Conservation (phyloP, 2,113 vertebrate genomes). For the Ramphastos sulfuratus region DNA sequence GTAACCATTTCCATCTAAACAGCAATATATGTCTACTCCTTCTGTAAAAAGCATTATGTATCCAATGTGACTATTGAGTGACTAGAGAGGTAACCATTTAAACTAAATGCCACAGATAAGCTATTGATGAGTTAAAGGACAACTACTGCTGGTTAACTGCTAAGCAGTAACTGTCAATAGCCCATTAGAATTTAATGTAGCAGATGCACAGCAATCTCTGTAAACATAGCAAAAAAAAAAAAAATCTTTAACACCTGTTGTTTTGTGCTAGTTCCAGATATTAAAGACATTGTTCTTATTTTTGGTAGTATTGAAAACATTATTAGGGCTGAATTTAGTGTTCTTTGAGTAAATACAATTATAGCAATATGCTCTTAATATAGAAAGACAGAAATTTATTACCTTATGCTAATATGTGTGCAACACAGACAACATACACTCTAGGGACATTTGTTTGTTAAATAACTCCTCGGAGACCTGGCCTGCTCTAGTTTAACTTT, state of each 20-base stretch:
- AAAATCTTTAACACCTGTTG: background rate
- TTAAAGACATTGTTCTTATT: background rate
- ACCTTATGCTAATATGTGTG: background rate
- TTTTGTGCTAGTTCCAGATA: background rate
- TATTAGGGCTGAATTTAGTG: background rate
- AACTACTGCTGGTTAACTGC: background rate
- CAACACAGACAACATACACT: background rate
- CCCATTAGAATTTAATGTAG: background rate
- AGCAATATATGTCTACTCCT: background rate
- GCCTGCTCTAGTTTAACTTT: background rate
- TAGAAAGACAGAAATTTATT: background rate
- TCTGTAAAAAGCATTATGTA: background rate
- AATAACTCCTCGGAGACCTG: background rate
- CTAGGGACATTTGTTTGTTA: background rate
- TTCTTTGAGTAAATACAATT: background rate
- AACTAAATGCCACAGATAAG: background rate
- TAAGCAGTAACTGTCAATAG: background rate
- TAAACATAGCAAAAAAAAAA: background rate
- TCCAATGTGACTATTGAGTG: background rate
- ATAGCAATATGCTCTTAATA: background rate
- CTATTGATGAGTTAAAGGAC: background rate
- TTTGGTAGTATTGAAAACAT: background rate
- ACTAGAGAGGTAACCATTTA: background rate
- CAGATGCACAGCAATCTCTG: background rate
- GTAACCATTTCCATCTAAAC: background rate